Conservation (phyloP, 2,797 vertebrate genomes). For the Myotis myotis region DNA sequence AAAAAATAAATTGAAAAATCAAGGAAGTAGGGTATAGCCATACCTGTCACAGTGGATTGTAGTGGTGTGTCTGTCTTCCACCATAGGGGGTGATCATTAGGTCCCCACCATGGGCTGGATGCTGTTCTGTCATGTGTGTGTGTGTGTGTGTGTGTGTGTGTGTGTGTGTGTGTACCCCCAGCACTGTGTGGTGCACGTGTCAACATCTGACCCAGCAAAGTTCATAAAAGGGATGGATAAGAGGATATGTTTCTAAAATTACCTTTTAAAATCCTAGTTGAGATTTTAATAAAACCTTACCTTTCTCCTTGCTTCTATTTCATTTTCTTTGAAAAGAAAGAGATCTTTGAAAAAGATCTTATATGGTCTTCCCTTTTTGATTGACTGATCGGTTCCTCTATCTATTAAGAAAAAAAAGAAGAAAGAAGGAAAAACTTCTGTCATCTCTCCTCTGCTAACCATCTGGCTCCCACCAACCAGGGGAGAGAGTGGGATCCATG, state of each 20-base stretch:
- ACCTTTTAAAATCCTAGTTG: neutral
- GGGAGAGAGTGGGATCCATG: accelerated
- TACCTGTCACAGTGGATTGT: neutral
- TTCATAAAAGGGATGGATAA: neutral
- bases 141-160: neutral
- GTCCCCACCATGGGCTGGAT: neutral
- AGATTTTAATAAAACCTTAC: slow-evolving; percentile 39
- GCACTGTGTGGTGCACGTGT: accelerated
- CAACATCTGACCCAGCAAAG: neutral
- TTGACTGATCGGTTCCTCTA: neutral
- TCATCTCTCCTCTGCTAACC: neutral
- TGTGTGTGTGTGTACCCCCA: neutral
- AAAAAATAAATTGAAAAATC: no score
- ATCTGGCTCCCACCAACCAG: neutral
- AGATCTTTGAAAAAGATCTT: slow-evolving; percentile 71
- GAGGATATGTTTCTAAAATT: neutral
- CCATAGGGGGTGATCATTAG: neutral
- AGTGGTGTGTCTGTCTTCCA: neutral
- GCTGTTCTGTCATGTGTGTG: neutral
- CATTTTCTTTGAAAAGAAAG: slow-evolving; percentile 76
- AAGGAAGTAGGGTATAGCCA: accelerated
- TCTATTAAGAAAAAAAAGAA: neutral
- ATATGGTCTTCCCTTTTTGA: slow-evolving; percentile 55
- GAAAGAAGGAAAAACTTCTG: neutral
- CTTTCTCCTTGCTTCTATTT: slow-evolving; percentile 54